Conservation (phyloP, 2,797 vertebrate genomes). For the Melopsittacus undulatus region DNA sequence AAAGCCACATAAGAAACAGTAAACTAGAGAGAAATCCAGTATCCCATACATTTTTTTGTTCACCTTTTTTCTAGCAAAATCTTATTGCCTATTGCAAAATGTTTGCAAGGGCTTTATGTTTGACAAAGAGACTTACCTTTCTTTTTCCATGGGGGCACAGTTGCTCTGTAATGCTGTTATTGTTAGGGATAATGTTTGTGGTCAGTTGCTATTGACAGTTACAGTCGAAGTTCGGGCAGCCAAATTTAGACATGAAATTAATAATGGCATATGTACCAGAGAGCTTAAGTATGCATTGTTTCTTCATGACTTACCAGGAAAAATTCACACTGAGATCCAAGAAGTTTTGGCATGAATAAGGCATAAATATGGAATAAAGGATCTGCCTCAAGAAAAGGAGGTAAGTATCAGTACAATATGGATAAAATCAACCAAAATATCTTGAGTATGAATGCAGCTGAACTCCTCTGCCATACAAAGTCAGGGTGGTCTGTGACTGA, state of each 20-base stretch:
- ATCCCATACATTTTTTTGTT: rapidly evolving
- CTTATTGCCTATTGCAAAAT: not conserved
- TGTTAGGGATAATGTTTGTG: slow-evolving; percentile 22
- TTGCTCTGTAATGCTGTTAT: not conserved
- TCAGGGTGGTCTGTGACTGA: not conserved
- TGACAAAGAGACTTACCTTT: not conserved
- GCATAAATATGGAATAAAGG: not conserved
- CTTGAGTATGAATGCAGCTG: not conserved
- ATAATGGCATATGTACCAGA: not conserved
- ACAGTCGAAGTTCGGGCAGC: not conserved
- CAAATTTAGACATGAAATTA: slow-evolving; percentile 55
- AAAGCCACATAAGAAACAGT: not conserved
- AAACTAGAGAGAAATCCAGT: not conserved
- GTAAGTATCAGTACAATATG: not conserved
- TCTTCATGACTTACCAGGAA: slow-evolving; percentile 26
- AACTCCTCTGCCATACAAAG: not conserved
- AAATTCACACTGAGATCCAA: slow-evolving; percentile 6
- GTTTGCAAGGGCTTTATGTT: not conserved
- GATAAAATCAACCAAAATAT: not conserved
- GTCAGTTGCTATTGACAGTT: slow-evolving; percentile 36
- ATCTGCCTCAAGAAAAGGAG: not conserved
- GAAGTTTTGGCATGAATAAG: not conserved
- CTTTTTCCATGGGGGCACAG: not conserved
- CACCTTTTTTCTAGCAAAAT: not conserved
- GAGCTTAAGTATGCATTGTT: not conserved